A percentile compares a stretch with the other conserved stretches of the same genome.
These are phyloP conservation scores for Myopa testacea DNA, from an alignment of 2,888 invertebrate genomes.

Conservation along the genomic window DNA sequence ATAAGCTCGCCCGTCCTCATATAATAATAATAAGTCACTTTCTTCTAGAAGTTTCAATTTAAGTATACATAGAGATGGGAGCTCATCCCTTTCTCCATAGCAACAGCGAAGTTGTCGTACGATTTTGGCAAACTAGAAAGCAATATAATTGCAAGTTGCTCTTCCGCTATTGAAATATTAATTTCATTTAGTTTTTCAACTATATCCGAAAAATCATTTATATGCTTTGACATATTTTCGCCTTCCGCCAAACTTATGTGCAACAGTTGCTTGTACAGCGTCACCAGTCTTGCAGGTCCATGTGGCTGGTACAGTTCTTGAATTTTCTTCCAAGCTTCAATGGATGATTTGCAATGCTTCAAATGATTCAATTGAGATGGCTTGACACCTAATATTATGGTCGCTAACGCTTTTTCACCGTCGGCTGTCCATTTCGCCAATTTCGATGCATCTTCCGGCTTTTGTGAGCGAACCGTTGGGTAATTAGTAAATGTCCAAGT, in stretches of 20 bases:
- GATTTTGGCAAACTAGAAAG: neutral
- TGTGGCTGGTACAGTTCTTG: constrained; percentile 20
- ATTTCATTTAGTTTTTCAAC: neutral
- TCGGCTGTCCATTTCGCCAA: constrained; percentile 3
- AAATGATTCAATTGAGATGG: constrained; percentile 24
- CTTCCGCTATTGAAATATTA: neutral
- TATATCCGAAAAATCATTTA: constrained; percentile 32
- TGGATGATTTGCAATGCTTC: neutral
- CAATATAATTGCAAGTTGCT: neutral
- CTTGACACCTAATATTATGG: constrained; percentile 12
- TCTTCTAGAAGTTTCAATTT: no score
- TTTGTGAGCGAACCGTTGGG: no score
- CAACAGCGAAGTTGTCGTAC: neutral
- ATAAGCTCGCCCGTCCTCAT: no score
- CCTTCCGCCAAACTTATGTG: constrained; percentile 26
- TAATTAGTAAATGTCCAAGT: no score
- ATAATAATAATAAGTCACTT: no score
- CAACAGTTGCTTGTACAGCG: constrained; percentile 33
- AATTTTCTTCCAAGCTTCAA: neutral
- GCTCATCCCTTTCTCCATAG: neutral
- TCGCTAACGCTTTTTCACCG: constrained; percentile 12
- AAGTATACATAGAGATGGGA: no score
- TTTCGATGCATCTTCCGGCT: no score
- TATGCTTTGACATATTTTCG: constrained; percentile 18
- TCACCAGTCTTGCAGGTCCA: neutral